These are phyloP conservation scores for Grapholita molesta DNA, from an alignment of 1,140 invertebrate genomes.

Conservation along the genomic window DNA sequence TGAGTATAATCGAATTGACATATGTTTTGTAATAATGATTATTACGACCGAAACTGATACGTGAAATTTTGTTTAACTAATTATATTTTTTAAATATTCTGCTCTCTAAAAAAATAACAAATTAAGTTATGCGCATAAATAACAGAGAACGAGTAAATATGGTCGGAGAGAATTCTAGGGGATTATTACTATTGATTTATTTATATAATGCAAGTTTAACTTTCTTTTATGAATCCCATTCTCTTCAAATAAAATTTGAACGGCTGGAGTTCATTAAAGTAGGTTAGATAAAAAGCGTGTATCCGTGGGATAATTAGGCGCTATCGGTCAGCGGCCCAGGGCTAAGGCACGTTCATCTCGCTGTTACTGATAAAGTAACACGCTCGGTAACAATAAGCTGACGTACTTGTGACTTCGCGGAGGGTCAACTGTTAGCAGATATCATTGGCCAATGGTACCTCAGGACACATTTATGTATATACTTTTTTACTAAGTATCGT, in stretches of 20 bases:
- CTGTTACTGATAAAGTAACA: neutral
- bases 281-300: neutral
- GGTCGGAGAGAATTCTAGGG: too few species aligned
- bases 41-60: too few species aligned
- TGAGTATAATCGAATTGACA: too few species aligned
- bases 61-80: too few species aligned
- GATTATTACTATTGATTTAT: too few species aligned
- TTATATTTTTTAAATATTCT: too few species aligned
- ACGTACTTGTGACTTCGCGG: neutral
- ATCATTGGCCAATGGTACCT: neutral
- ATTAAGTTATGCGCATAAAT: too few species aligned
- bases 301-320: neutral
- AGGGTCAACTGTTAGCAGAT: neutral
- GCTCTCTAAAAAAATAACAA: too few species aligned
- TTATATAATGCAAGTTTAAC: too few species aligned
- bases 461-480: neutral
- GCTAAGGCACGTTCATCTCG: conserved; percentile 7
- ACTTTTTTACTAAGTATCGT: neutral
- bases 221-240: too few species aligned
- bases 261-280: neutral
- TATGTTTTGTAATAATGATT: too few species aligned
- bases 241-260: neutral
- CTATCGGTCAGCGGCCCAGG: conserved; percentile 35
- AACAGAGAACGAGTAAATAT: too few species aligned
- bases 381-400: neutral